phyloP scores from a whole-genome alignment of 2,113 vertebrate species.

The Perca schrenkii region DNA sequence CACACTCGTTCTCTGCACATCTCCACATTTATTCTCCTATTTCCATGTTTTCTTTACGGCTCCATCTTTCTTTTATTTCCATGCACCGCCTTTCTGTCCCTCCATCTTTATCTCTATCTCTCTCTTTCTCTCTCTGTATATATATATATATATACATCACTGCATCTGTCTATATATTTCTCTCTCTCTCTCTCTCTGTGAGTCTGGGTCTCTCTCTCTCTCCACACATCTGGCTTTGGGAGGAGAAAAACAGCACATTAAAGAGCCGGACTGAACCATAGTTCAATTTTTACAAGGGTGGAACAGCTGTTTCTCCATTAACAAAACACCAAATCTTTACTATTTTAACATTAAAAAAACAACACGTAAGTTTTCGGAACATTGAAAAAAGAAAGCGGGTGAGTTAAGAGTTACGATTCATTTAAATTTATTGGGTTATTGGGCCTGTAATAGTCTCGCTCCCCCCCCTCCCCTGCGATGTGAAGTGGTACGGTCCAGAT shows the following conservation, averaged over 20 bases:
- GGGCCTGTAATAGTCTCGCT: accelerated
- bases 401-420: too few species aligned
- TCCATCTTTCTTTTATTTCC: not conserved
- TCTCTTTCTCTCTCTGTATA: not conserved
- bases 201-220: slow-evolving; percentile 40
- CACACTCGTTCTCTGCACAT: too few species aligned
- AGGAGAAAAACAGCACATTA: slow-evolving; percentile 74
- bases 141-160: not conserved
- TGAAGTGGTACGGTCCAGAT: slow-evolving; percentile 61
- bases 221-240: slow-evolving; percentile 73
- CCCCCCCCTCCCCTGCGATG: not conserved
- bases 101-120: not conserved
- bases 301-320: accelerated
- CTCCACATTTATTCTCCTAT: not conserved
- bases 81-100: slow-evolving; percentile 6
- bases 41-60: not conserved
- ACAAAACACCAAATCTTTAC: accelerated
- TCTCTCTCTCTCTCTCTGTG: not conserved
- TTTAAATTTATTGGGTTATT: accelerated
- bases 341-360: accelerated
- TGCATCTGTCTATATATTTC: slow-evolving; percentile 4
- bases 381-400: too few species aligned
- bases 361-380: too few species aligned
- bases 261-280: slow-evolving; percentile 48
- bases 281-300: accelerated